Evolutionary conservation across 2,113 vertebrate genomes (phyloP), one percentile per base, ranked within the genome.

Genomic region (Himantopus leucocephalus): DNA sequence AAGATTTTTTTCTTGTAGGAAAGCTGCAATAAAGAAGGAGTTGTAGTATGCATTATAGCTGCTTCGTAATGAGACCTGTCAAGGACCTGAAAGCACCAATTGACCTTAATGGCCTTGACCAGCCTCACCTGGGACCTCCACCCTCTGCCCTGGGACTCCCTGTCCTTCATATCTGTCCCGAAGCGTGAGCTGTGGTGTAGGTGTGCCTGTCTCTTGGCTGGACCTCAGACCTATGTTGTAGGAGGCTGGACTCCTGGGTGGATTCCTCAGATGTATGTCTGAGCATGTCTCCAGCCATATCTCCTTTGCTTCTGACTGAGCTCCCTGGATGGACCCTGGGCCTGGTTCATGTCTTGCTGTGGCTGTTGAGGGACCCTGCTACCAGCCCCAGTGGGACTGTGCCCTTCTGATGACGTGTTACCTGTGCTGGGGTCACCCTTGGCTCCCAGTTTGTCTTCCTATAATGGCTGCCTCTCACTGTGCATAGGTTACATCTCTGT

Each of bases 361-460:
- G 68, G 29, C 19, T 63, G 18, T 26, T n/a, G 20, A 59, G 50
- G 55, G 24, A 39, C 12, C 9, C 27, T 70, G 32, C 24, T 45
- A 22, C 6, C 22, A 43, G 19, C 14, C 15, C 2, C 16, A 2
- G 1, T 0, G 3, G 15, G 21, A 14, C 45, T 67, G 21, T 34
- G 24, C 14, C 29, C 17, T 48, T 2, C 32, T 43, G 30, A 12
- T n/a, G 48, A n/a, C 10, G 30, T n/a, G 12, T 27, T 47, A 4
- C 37, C 9, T 14, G 0, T 39, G 10, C 27, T 64, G 43, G 12
- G 13, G 10, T 71, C n/a, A 22, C 15, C 48, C 20, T 3, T 2
- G 34, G 29, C 73, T 79, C 41, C 16, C 2, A 2, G 7, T 29
- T 90, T 29, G 9, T 10, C 34, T 72, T 64, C 47, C 26, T 2